Evolutionary conservation across 2,113 vertebrate genomes (phyloP).

Genomic region (Entosphenus tridentatus): DNA sequence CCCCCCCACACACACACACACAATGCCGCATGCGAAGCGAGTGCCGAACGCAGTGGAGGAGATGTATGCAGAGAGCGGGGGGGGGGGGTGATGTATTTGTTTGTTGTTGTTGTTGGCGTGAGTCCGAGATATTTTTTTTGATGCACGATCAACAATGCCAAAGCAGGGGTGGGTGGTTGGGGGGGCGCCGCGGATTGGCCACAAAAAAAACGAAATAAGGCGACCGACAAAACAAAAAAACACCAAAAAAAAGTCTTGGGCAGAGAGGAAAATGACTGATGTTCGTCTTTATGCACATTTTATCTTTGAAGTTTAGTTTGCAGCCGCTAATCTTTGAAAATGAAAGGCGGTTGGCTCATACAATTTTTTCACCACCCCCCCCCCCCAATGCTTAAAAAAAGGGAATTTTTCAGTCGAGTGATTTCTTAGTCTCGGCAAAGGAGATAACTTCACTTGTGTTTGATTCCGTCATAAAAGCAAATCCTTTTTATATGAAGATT

Average conservation of each 20-base stretch:
- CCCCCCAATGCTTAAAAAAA: background rate
- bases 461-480: slow-evolving; percentile 1
- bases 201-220: slow-evolving; percentile 1
- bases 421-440: slow-evolving; percentile 1
- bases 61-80: too few relatives aligned
- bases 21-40: too few relatives aligned
- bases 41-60: too few relatives aligned
- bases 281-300: background rate
- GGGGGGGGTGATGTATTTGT: too few relatives aligned
- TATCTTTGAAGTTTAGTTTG: background rate
- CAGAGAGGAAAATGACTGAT: background rate
- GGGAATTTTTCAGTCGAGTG: slow-evolving; percentile 2
- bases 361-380: background rate
- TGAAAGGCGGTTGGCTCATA: background rate
- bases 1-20: too few relatives aligned
- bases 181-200: too few relatives aligned
- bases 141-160: too few relatives aligned
- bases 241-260: background rate
- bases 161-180: too few relatives aligned
- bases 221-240: background rate
- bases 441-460: slow-evolving; percentile 4
- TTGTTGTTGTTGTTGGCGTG: too few relatives aligned
- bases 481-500: slow-evolving; percentile 3
- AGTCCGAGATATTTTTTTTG: too few relatives aligned
- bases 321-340: background rate